Evolutionary conservation across 2,113 vertebrate genomes (phyloP).

Genomic region (Phocoena sinus): DNA sequence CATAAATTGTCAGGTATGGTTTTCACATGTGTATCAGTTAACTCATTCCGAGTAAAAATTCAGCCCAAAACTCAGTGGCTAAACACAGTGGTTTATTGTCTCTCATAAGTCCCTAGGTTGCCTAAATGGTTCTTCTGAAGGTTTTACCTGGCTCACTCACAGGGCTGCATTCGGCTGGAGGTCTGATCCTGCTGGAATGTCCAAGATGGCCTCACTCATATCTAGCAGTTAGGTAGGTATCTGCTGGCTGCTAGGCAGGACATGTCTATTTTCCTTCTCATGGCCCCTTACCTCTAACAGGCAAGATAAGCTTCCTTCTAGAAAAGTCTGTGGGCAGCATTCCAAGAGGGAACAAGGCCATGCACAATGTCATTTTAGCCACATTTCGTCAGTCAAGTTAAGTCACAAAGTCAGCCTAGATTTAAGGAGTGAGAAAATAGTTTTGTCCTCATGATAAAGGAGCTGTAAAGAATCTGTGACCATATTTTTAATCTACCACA

Average conservation of each 20-base stretch:
- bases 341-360: neutral
- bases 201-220: neutral
- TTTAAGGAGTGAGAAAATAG: neutral
- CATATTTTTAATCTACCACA: neutral
- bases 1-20: neutral
- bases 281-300: neutral
- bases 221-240: neutral
- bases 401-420: neutral
- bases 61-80: neutral
- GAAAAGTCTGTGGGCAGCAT: neutral
- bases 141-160: neutral
- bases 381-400: neutral
- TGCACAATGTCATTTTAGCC: neutral
- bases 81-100: neutral
- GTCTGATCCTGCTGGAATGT: neutral
- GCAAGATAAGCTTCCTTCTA: neutral
- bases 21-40: neutral
- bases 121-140: neutral
- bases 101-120: neutral
- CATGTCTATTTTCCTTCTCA: neutral
- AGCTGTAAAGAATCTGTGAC: neutral
- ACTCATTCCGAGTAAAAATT: neutral
- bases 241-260: neutral
- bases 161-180: neutral
- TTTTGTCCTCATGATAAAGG: neutral